Conservation (phyloP, 2,888 invertebrate species). For the Amiota communis region DNA sequence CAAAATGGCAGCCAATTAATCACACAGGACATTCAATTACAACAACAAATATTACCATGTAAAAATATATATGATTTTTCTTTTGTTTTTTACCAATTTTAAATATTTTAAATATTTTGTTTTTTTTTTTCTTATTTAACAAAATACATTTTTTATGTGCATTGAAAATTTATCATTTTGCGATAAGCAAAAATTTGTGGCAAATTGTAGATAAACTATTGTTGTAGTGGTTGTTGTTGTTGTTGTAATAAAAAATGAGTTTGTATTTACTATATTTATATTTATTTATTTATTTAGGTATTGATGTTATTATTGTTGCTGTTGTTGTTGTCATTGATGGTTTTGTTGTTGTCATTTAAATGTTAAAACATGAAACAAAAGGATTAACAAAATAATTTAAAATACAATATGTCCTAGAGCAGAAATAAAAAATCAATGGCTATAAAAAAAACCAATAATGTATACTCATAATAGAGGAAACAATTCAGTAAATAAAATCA, state of each 20-base stretch:
- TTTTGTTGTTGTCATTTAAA: neutral
- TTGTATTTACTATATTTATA: conserved; percentile 4
- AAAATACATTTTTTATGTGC: neutral
- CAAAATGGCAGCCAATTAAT: conserved; percentile 64
- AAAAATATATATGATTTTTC: conserved; percentile 35
- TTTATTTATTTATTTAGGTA: neutral
- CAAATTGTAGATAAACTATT: conserved; percentile 21
- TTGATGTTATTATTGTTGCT: neutral
- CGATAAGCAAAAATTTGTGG: conserved; percentile 25
- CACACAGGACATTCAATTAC: conserved; percentile 65
- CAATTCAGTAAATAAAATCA: too few species aligned
- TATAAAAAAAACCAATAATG: too few species aligned
- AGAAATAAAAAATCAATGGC: too few species aligned
- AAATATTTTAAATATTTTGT: conserved; percentile 38
- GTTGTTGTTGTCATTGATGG: neutral
- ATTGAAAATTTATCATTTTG: conserved; percentile 18
- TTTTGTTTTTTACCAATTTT: neutral
- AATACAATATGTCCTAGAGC: neutral
- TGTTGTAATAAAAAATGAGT: conserved; percentile 5
- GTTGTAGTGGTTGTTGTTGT: neutral
- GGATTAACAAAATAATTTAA: conserved; percentile 10
- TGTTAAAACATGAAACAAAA: conserved; percentile 7
- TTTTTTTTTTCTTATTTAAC: neutral
- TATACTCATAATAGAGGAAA: too few species aligned
- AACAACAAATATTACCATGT: conserved; percentile 45